Evolutionary conservation across 2,113 vertebrate genomes (phyloP).

Genomic region (Lampris incognitus): DNA sequence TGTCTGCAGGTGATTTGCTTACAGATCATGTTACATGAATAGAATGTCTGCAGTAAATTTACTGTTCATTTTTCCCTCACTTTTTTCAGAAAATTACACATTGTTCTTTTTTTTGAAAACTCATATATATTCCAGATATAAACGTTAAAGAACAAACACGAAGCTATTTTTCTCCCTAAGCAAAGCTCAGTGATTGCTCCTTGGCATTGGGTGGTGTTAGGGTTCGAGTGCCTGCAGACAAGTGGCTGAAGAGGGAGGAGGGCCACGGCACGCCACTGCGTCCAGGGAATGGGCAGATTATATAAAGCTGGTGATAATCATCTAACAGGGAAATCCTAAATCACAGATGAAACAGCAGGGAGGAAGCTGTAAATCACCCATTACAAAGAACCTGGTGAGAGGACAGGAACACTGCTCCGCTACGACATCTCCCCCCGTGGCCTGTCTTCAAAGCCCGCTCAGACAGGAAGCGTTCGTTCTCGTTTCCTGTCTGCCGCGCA

Average conservation of each 20-base stretch:
- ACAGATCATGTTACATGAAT: too few species aligned
- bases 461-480: slow-evolving; percentile 80
- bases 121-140: too few species aligned
- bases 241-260: neutral
- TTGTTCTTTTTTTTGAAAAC: too few species aligned
- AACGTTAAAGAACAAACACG: too few species aligned
- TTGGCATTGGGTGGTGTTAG: neutral
- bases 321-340: slow-evolving; percentile 76
- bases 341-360: slow-evolving; percentile 76
- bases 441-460: slow-evolving; percentile 71
- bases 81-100: too few species aligned
- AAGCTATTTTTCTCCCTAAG: too few species aligned
- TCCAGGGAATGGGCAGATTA: slow-evolving; percentile 61
- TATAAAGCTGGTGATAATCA: slow-evolving; percentile 70
- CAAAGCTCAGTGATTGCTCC: too few species aligned
- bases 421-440: slow-evolving; percentile 56
- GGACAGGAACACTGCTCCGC: slow-evolving; percentile 66
- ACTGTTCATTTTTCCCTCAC: too few species aligned
- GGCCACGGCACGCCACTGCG: slow-evolving; percentile 8
- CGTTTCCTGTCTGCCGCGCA: slow-evolving; percentile 74
- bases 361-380: slow-evolving; percentile 71
- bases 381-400: slow-evolving; percentile 79
- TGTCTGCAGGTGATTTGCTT: too few species aligned
- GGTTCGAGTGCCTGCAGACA: neutral
- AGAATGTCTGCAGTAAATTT: too few species aligned